Percentiles rank a stretch among this genome's conserved stretches.
phyloP scores from a whole-genome alignment of 1,140 invertebrate species.

The Ruditapes philippinarum region DNA sequence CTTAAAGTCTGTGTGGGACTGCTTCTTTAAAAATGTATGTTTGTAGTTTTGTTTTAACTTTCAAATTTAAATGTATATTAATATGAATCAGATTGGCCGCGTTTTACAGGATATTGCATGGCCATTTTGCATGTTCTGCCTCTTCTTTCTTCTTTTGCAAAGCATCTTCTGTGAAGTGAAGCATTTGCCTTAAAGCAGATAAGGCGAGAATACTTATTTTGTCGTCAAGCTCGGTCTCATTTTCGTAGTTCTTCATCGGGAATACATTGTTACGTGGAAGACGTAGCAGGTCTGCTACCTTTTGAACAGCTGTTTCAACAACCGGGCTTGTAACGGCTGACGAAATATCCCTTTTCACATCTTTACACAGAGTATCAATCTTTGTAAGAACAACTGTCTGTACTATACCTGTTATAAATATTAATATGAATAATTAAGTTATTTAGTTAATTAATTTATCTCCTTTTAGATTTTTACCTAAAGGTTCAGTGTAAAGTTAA shows the following conservation, averaged over 20 bases:
- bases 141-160: too few species aligned
- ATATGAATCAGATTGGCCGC: too few species aligned
- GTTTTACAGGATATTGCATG: too few species aligned
- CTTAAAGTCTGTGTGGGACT: too few species aligned
- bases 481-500: too few species aligned
- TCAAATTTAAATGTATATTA: too few species aligned
- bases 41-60: too few species aligned
- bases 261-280: slow-evolving; percentile 34
- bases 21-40: too few species aligned
- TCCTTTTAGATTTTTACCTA: too few species aligned
- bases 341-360: not conserved
- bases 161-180: slow-evolving; percentile 48
- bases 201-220: slow-evolving; percentile 31
- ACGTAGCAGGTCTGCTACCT: slow-evolving; percentile 22
- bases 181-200: not conserved
- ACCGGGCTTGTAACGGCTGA: not conserved
- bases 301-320: not conserved
- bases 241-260: slow-evolving; percentile 48
- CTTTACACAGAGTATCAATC: slow-evolving; percentile 7
- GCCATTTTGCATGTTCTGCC: too few species aligned
- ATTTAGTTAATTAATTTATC: too few species aligned
- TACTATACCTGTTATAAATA: not conserved
- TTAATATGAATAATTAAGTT: too few species aligned
- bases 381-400: slow-evolving; percentile 47
- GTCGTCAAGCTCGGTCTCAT: not conserved